Evolutionary conservation across 2,113 vertebrate species (phyloP).

Genomic region (Elanoides forficatus): DNA sequence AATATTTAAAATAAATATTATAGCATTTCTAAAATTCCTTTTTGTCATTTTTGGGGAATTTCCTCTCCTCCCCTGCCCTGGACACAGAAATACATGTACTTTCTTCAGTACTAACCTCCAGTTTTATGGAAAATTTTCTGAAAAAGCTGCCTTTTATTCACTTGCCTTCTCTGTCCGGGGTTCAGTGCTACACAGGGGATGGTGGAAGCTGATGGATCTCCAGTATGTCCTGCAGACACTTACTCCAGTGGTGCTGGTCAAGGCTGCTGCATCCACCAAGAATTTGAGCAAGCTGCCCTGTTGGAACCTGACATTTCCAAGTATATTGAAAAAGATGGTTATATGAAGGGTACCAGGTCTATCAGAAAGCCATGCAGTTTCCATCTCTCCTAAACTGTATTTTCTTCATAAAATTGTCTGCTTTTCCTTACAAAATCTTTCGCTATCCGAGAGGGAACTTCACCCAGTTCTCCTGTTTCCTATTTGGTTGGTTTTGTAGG

Average conservation of each 20-base stretch:
- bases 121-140: background rate
- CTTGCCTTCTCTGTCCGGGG: background rate
- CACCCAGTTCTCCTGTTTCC: background rate
- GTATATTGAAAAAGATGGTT: background rate
- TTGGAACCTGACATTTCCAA: background rate
- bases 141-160: background rate
- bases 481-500: background rate
- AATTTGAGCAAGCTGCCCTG: background rate
- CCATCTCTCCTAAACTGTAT: background rate
- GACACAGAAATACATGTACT: background rate
- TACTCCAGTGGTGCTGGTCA: background rate
- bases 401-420: background rate
- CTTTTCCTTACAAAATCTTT: background rate
- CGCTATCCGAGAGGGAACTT: background rate
- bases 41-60: background rate
- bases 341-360: background rate
- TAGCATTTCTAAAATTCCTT: background rate
- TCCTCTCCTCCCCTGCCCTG: background rate
- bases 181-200: background rate
- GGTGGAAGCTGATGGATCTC: background rate
- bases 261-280: background rate
- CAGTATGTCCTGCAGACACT: background rate
- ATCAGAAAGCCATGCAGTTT: background rate
- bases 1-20: background rate
- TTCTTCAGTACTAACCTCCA: background rate